phyloP scores from a whole-genome alignment of 2,797 vertebrate genomes.

The Enteromius argenteus region DNA sequence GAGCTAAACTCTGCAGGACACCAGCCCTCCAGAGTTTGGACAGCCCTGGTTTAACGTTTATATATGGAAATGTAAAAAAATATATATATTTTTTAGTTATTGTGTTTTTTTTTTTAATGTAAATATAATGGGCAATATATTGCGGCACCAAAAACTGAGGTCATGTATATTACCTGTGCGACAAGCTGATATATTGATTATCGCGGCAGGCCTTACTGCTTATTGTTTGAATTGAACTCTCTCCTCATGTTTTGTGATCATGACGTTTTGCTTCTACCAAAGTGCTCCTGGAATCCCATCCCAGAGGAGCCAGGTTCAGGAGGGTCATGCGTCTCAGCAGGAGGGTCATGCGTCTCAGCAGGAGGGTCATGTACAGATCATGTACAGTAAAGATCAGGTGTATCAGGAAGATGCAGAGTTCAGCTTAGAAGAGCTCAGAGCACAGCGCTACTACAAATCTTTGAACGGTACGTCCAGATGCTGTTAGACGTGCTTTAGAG shows the following conservation, averaged over 20 bases:
- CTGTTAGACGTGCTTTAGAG: neutral
- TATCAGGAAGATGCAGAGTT: conserved; percentile 80
- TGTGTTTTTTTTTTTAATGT: too few relatives aligned
- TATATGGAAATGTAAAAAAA: too few relatives aligned
- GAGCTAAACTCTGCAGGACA: too few relatives aligned
- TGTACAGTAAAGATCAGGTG: conserved; percentile 85
- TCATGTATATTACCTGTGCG: too few relatives aligned
- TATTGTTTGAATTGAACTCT: neutral
- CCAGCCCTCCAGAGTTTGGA: too few relatives aligned
- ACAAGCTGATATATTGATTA: too few relatives aligned
- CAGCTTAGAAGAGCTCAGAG: conserved; percentile 86
- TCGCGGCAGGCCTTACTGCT: too few relatives aligned
- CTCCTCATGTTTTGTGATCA: neutral
- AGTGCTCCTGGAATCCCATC: neutral
- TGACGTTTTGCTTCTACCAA: neutral
- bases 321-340: conserved; percentile 65
- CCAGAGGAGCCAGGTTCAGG: conserved; percentile 48
- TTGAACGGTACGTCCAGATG: conserved; percentile 22
- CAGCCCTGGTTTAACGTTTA: too few relatives aligned
- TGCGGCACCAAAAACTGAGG: too few relatives aligned
- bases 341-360: conserved; percentile 49
- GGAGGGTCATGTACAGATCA: conserved; percentile 60
- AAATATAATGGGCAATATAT: too few relatives aligned
- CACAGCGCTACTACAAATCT: conserved; percentile 75
- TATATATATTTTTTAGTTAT: too few relatives aligned